Conservation (phyloP, 2,888 invertebrate species). For the Augiades crinisus region DNA sequence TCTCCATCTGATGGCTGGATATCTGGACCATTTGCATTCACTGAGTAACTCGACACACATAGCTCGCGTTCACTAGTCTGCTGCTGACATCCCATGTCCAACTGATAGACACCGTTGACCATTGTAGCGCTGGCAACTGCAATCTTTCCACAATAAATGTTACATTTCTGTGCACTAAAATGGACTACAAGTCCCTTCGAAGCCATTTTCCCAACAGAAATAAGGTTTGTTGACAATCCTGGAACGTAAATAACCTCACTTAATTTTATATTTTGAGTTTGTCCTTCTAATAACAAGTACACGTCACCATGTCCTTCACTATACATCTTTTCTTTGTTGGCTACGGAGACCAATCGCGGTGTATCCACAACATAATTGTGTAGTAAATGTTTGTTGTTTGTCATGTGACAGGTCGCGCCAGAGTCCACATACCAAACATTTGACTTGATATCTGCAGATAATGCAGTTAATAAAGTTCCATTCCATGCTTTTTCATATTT, state of each 20-base stretch:
- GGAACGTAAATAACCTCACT: conserved; percentile 21
- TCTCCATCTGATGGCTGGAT: not conserved
- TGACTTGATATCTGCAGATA: conserved; percentile 16
- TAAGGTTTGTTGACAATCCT: conserved; percentile 22
- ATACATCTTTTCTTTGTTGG: conserved; percentile 25
- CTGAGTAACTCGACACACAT: too few species aligned
- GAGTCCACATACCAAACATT: conserved; percentile 26
- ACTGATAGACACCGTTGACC: conserved; percentile 25
- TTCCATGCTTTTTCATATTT: conserved; percentile 5
- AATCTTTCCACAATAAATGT: conserved; percentile 25
- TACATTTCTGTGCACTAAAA: conserved; percentile 21
- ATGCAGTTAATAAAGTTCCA: conserved; percentile 15
- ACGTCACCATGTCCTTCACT: conserved; percentile 30
- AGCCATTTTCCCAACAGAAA: conserved; percentile 22
- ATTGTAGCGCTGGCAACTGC: not conserved
- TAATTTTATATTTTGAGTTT: conserved; percentile 3
- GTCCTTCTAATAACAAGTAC: conserved; percentile 25
- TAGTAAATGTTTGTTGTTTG: conserved; percentile 22
- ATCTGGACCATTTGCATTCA: too few species aligned
- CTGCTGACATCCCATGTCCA: too few species aligned
- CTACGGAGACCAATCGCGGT: conserved; percentile 20
- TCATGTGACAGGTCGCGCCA: conserved; percentile 27
- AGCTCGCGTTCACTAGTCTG: too few species aligned
- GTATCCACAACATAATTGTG: conserved; percentile 25
- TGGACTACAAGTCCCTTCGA: conserved; percentile 16